Evolutionary conservation across 2,888 invertebrate genomes (phyloP).

Genomic region (Brassicogethes aeneus): DNA sequence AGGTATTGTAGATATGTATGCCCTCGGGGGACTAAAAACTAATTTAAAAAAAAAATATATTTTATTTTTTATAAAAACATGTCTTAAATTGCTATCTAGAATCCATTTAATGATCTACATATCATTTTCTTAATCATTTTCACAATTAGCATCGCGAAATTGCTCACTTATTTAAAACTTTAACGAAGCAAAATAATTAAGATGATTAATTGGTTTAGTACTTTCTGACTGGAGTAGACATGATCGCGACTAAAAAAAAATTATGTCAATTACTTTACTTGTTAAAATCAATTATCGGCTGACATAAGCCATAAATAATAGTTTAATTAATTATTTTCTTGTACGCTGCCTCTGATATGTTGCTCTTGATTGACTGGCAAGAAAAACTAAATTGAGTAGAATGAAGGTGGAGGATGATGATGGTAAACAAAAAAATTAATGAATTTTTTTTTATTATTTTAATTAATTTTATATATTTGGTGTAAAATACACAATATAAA

Average conservation of each 20-base stretch:
- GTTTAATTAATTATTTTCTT: slow-evolving; percentile 1
- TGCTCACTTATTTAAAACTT: not conserved
- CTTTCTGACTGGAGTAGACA: not conserved
- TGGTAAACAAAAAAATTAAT: no score
- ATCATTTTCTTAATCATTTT: not conserved
- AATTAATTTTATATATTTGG: no score
- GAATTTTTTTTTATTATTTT: no score
- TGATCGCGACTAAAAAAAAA: not conserved
- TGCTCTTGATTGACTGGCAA: not conserved
- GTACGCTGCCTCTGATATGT: not conserved
- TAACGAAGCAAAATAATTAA: not conserved
- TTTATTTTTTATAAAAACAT: no score
- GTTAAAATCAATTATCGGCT: slow-evolving; percentile 4
- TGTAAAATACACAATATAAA: no score
- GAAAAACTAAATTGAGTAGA: not conserved
- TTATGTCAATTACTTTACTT: slow-evolving; percentile 4
- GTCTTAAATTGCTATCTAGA: no score
- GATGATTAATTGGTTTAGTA: not conserved
- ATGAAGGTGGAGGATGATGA: no score
- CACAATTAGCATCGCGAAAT: not conserved
- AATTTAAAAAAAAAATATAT: no score
- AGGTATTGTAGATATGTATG: no score
- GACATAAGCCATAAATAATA: slow-evolving; percentile 4
- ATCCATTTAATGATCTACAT: no score
- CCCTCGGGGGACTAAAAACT: no score